Percentiles rank a stretch among this genome's conserved stretches.
Evolutionary conservation across 2,797 vertebrate genomes (phyloP).

Genomic region (Pangasius sanitwongsei): DNA sequence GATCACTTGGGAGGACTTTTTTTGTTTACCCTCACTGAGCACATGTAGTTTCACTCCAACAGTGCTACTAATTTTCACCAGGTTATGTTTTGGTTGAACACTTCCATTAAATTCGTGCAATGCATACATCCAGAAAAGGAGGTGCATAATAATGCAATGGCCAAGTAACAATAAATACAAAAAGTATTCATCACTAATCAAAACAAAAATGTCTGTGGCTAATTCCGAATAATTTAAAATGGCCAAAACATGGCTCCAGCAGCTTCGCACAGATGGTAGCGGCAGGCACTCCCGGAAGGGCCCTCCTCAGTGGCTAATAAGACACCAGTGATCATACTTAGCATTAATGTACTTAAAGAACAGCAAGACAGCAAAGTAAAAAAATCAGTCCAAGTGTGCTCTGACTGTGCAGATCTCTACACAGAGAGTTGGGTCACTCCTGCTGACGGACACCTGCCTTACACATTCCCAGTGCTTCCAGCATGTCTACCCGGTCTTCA

Average conservation of each 20-base stretch:
- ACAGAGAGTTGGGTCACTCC: neutral
- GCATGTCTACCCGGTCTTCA: neutral
- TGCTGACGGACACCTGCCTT: neutral
- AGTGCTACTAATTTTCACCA: neutral
- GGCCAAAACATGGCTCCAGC: neutral
- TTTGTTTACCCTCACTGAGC: slow-evolving; percentile 5
- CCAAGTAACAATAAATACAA: neutral
- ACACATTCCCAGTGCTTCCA: neutral
- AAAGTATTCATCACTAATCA: neutral
- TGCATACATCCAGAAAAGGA: neutral
- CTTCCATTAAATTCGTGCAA: neutral
- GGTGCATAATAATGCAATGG: neutral
- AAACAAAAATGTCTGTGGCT: neutral
- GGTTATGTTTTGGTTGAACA: neutral
- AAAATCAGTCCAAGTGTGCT: neutral
- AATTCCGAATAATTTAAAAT: slow-evolving; percentile 1
- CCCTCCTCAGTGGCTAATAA: neutral
- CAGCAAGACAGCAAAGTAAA: neutral
- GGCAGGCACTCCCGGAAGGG: neutral
- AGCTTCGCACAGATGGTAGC: neutral
- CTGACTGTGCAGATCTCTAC: neutral
- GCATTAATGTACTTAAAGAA: neutral
- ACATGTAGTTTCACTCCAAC: neutral
- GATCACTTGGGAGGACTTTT: neutral
- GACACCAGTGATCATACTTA: slow-evolving; percentile 36